These are phyloP conservation scores for Drosophila watanabei DNA, from an alignment of 1,140 invertebrate species.

Conservation along the genomic window DNA sequence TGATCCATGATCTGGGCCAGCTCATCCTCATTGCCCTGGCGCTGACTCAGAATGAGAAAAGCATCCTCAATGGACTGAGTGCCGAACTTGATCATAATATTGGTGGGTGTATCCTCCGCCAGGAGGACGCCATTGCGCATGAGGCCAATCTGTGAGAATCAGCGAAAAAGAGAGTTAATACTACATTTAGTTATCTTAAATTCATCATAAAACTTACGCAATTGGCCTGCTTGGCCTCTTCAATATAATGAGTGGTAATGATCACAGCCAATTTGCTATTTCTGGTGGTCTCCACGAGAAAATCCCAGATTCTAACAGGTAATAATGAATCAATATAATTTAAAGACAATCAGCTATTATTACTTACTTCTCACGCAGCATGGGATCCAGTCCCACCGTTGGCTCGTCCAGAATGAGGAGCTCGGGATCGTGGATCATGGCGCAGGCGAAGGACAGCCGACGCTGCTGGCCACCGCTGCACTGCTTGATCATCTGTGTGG, in stretches of 20 bases:
- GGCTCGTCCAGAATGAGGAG: conserved; percentile 96
- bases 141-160: conserved; percentile 91
- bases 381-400: conserved; percentile 96
- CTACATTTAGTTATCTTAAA: fast-evolving
- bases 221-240: conserved; percentile 94
- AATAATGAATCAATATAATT: neutral
- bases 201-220: conserved; percentile 87
- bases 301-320: conserved; percentile 92
- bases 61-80: conserved; percentile 91
- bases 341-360: neutral
- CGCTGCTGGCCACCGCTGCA: conserved; percentile 96
- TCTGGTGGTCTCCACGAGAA: conserved; percentile 91
- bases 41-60: conserved; percentile 89
- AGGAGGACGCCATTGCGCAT: conserved; percentile 94
- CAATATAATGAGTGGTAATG: conserved; percentile 98
- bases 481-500: conserved; percentile 88
- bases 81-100: conserved; percentile 88
- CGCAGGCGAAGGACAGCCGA: conserved; percentile 94
- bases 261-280: conserved; percentile 91
- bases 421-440: conserved; percentile 94
- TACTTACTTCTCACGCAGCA: conserved; percentile 92
- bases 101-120: conserved; percentile 93
- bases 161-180: neutral
- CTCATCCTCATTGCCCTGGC: conserved; percentile 87
- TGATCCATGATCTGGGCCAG: conserved; percentile 58